These are phyloP conservation scores for Helogale parvula DNA, from an alignment of 2,113 vertebrate genomes.

Conservation along the genomic window DNA sequence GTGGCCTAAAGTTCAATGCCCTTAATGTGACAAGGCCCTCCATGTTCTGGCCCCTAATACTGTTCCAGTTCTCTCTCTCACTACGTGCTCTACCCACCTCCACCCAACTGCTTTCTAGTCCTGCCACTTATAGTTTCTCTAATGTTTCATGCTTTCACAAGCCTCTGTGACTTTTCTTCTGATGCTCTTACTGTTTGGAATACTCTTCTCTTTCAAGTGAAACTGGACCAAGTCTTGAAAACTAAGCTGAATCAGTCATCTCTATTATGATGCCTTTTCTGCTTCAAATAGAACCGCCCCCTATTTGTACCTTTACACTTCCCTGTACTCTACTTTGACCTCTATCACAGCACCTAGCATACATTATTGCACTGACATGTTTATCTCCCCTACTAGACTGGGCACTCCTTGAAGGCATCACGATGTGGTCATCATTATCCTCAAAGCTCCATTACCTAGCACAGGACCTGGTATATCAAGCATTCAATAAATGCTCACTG, in stretches of 20 bases:
- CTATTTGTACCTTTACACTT: neutral
- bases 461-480: neutral
- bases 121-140: neutral
- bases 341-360: neutral
- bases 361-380: neutral
- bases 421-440: neutral
- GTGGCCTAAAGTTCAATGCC: neutral
- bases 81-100: neutral
- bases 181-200: neutral
- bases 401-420: neutral
- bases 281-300: neutral
- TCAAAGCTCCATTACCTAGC: neutral
- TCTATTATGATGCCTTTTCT: slow-evolving; percentile 1
- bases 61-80: neutral
- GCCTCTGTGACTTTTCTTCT: neutral
- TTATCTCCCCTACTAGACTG: neutral
- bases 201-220: neutral
- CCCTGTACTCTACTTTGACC: neutral
- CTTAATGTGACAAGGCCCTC: neutral
- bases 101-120: neutral
- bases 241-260: neutral
- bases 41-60: neutral
- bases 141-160: neutral
- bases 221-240: neutral
- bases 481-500: neutral